Conservation (phyloP, 64 coral and sea anemone genomes). For the Actinia equina region DNA sequence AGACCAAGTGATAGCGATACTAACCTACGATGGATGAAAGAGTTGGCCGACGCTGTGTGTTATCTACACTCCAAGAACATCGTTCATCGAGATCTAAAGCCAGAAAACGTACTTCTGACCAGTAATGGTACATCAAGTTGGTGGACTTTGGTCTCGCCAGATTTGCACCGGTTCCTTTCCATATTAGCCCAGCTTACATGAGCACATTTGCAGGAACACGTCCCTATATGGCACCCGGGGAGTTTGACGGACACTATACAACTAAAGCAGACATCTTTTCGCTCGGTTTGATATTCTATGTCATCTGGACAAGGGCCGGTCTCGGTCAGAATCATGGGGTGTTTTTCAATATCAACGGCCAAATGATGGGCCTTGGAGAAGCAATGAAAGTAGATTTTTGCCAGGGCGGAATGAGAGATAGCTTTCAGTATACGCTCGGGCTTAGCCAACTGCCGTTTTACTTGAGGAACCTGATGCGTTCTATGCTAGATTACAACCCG, state of each 20-base stretch:
- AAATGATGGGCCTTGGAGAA: background rate
- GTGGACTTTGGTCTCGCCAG: slow-evolving; percentile 39
- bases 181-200: too few species aligned
- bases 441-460: background rate
- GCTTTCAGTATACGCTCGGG: background rate
- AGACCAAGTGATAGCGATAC: background rate
- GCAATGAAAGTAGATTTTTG: background rate
- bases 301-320: too few species aligned
- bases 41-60: background rate
- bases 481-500: slow-evolving; percentile 1
- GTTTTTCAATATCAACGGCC: background rate
- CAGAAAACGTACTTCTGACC: slow-evolving; percentile 50
- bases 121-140: slow-evolving; percentile 32
- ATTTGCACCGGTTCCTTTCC: too few species aligned
- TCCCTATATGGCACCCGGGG: slow-evolving; percentile 38
- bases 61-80: slow-evolving; percentile 30
- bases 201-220: background rate
- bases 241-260: slow-evolving; percentile 28
- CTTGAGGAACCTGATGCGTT: background rate
- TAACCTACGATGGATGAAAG: slow-evolving; percentile 19
- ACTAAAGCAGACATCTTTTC: slow-evolving; percentile 59
- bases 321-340: too few species aligned
- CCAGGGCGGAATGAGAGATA: background rate
- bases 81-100: slow-evolving; percentile 45
- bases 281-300: slow-evolving; percentile 33